Conservation (phyloP, 2,797 vertebrate species). For the Pangasius sanitwongsei region DNA sequence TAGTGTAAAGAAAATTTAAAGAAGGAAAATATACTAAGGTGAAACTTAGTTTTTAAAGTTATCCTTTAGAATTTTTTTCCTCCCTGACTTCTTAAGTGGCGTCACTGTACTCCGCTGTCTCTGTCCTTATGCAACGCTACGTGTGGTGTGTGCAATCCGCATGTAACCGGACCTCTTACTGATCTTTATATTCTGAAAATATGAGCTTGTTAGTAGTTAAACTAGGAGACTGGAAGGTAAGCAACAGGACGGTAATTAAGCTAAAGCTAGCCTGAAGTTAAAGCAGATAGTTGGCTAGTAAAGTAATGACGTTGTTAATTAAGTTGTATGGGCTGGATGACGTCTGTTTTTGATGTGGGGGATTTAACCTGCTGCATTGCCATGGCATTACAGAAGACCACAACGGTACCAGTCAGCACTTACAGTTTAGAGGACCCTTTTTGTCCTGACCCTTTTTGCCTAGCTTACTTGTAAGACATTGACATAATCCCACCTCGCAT, state of each 20-base stretch:
- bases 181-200: background rate
- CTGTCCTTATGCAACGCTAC: background rate
- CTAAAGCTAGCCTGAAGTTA: background rate
- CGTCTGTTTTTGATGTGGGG: too few relatives aligned
- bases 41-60: background rate
- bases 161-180: background rate
- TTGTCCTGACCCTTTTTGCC: background rate
- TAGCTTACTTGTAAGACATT: background rate
- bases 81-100: background rate
- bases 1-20: background rate
- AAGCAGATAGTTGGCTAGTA: background rate
- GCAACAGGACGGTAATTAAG: background rate
- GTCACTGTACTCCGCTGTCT: background rate
- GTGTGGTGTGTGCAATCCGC: background rate
- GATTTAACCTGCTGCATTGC: background rate
- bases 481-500: background rate
- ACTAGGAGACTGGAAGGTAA: background rate
- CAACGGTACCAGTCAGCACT: background rate
- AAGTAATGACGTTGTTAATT: background rate
- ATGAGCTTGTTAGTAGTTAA: background rate
- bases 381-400: background rate
- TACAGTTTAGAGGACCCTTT: too few relatives aligned
- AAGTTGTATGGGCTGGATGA: background rate
- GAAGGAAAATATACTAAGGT: background rate
- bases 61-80: background rate